A percentile compares a stretch with the other conserved stretches of the same genome.
Evolutionary conservation across 2,888 invertebrate genomes (phyloP).

Genomic region (Proisotoma minuta): DNA sequence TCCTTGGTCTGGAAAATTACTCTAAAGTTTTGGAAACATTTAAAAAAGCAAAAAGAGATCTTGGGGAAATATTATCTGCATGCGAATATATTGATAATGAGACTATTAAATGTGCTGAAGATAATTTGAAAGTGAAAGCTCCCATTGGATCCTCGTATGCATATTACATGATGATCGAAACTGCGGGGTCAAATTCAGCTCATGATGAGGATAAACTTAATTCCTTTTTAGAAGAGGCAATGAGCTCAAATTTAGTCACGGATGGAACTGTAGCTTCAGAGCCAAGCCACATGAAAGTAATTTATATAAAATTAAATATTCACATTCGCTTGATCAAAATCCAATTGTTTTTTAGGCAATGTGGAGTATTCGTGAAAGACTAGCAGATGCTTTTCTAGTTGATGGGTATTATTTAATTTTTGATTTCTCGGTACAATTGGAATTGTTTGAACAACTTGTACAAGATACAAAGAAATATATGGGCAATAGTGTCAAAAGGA

Average conservation of each 20-base stretch:
- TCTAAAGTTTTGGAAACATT: conserved; percentile 71
- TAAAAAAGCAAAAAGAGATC: conserved; percentile 64
- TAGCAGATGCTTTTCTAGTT: conserved; percentile 67
- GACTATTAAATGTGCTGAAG: conserved; percentile 64
- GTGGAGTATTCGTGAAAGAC: conserved; percentile 81
- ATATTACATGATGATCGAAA: conserved; percentile 82
- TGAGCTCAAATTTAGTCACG: conserved; percentile 62
- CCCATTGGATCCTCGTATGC: conserved; percentile 55
- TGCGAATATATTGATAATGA: conserved; percentile 87
- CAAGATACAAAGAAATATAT: conserved; percentile 64
- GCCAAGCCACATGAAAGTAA: conserved; percentile 52
- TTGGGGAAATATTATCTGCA: conserved; percentile 88
- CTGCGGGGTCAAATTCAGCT: conserved; percentile 72
- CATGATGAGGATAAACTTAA: conserved; percentile 87
- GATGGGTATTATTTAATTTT: conserved; percentile 92
- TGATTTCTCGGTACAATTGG: conserved; percentile 83
- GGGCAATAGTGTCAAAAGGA: conserved; percentile 57
- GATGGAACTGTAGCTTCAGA: conserved; percentile 84
- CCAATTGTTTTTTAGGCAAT: conserved; percentile 60
- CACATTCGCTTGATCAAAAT: too few relatives aligned
- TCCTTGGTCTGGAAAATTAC: conserved; percentile 76
- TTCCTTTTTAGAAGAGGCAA: conserved; percentile 67
- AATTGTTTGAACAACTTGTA: conserved; percentile 78
- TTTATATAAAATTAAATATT: too few relatives aligned
- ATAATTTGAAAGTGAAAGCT: conserved; percentile 59